Evolutionary conservation across 1,140 invertebrate species (phyloP), one percentile per base, ranked within the genome.

Genomic region (Dendrolimus kikuchii): DNA sequence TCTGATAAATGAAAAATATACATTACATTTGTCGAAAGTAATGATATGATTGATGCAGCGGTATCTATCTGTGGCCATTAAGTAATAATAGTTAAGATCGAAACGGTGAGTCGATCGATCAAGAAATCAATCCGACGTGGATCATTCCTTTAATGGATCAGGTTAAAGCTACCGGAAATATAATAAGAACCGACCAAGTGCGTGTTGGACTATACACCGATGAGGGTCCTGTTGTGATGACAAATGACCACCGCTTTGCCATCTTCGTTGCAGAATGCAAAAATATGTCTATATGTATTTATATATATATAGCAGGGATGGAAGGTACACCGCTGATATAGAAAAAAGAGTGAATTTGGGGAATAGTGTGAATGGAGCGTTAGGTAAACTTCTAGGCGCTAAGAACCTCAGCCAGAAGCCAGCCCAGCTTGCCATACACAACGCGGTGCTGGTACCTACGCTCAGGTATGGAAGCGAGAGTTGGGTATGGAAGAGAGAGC

Each of bases 41-140:
- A 68, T 23, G 23, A 23, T 63, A 79, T 81, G 80, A 83, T 83
- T 74, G 80, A 83, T 83, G 74, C 57, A 51, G 56, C 59, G 55
- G 62, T 67, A 62, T 59, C 59, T 77, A 81, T 81, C 77, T 76
- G 59, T 53, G 61, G 53, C 77, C 80, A 83, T 83, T 83, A 83
- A 79, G 75, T 83, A 79, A 78, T 80, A 82, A 81, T 83, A 81
- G 77, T 77, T 77, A 74, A 76, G 65, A 66, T 66, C 64, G 63
- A 67, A 69, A 66, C 57, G 60, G 53, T 57, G 51, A 61, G 68
- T 58, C 65, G 66, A 82, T 82, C 79, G 68, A 78, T 82, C 79
- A 82, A 78, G 64, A 77, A 82, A 82, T 82, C 77, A 82, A 78
- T 80, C 70, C 67, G 66, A 47, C 55, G 62, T 68, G 60, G 64